Conservation (phyloP, 1,140 invertebrate genomes). For the Hesperophylax magnus region DNA sequence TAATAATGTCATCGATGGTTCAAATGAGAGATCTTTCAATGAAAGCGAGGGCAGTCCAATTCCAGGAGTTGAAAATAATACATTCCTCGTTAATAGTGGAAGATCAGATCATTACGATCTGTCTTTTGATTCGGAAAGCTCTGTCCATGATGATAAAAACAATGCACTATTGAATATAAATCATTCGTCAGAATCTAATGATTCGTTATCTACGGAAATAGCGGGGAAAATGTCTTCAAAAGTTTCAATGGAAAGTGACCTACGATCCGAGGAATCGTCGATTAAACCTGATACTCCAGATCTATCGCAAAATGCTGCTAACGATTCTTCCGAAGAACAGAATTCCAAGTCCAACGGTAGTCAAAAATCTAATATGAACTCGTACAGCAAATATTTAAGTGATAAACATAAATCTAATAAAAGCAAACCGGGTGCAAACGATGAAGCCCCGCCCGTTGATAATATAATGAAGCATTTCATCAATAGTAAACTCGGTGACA, state of each 20-base stretch:
- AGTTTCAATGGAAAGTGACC: constrained; percentile 9
- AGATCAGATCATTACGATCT: constrained; percentile 52
- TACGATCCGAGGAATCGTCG: constrained; percentile 17
- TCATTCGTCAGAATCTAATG: constrained; percentile 39
- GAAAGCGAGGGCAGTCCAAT: constrained; percentile 43
- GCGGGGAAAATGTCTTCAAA: constrained; percentile 10
- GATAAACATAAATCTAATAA: constrained; percentile 39
- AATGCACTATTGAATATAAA: constrained; percentile 42
- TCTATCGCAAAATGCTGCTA: constrained; percentile 17
- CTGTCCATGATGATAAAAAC: constrained; percentile 39
- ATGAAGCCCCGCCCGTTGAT: neutral
- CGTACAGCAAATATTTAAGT: constrained; percentile 34
- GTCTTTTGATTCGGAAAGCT: constrained; percentile 51
- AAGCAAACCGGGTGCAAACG: neutral
- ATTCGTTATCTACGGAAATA: constrained; percentile 35
- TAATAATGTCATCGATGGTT: constrained; percentile 9
- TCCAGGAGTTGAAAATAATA: constrained; percentile 35
- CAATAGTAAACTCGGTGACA: neutral
- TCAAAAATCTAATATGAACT: constrained; percentile 5
- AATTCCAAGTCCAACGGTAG: neutral
- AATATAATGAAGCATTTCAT: constrained; percentile 39
- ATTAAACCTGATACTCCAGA: constrained; percentile 17
- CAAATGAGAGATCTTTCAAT: constrained; percentile 40
- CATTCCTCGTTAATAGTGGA: constrained; percentile 43
- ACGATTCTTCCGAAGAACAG: neutral